Percentiles rank a stretch among this genome's conserved stretches.
These are phyloP conservation scores for Xenopus laevis DNA, from an alignment of 2,113 vertebrate species.

Conservation along the genomic window DNA sequence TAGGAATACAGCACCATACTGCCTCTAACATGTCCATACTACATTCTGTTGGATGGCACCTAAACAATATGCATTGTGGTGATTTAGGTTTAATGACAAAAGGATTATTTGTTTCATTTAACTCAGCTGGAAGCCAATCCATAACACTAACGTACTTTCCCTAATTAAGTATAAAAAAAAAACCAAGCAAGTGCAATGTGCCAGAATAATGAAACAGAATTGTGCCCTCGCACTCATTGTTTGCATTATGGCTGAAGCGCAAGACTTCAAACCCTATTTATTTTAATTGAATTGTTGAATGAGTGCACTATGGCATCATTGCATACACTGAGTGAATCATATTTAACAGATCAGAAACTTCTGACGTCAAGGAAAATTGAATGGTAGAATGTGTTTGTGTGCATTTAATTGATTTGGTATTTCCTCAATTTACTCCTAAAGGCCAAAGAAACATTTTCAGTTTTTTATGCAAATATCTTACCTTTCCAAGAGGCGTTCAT, in stretches of 20 bases:
- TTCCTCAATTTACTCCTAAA: constrained; percentile 21
- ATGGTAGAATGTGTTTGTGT: constrained; percentile 26
- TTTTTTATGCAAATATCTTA: constrained; percentile 33
- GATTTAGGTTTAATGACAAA: not conserved
- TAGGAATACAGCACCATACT: too few relatives aligned
- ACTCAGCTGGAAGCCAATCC: not conserved
- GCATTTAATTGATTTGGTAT: constrained; percentile 43
- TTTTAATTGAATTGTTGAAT: constrained; percentile 32
- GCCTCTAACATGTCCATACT: too few relatives aligned
- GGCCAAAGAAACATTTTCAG: constrained; percentile 31
- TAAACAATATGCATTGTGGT: too few relatives aligned
- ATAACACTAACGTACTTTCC: constrained; percentile 10
- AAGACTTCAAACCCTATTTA: not conserved
- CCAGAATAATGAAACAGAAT: constrained; percentile 15
- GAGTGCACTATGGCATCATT: constrained; percentile 17
- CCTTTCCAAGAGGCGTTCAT: not conserved
- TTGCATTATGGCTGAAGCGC: constrained; percentile 2
- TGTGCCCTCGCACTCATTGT: constrained; percentile 6
- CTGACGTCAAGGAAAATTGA: constrained; percentile 21
- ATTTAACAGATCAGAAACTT: constrained; percentile 36
- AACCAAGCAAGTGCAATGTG: not conserved
- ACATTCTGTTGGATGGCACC: too few relatives aligned
- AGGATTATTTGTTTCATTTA: constrained; percentile 20
- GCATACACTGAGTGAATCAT: constrained; percentile 36
- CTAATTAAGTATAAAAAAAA: constrained; percentile 24